phyloP scores from a whole-genome alignment of 2,797 vertebrate species.

The Hippocampus kuda region DNA sequence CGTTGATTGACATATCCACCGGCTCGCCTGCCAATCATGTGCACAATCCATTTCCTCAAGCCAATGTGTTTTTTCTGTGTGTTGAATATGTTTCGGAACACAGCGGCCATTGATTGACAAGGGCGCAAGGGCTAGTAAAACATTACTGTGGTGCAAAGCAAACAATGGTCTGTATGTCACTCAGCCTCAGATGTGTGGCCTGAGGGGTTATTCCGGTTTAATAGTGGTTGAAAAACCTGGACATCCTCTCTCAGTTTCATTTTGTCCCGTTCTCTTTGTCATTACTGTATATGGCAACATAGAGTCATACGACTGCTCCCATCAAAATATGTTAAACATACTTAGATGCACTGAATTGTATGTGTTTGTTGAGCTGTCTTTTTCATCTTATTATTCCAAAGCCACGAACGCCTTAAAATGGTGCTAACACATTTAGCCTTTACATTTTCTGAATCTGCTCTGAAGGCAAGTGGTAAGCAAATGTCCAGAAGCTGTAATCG shows the following conservation, averaged over 20 bases:
- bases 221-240: slow-evolving; percentile 31
- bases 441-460: not conserved
- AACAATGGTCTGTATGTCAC: slow-evolving; percentile 69
- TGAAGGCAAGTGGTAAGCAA: not conserved
- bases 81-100: slow-evolving; percentile 78
- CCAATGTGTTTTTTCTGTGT: slow-evolving; percentile 72
- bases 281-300: not conserved
- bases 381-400: not conserved
- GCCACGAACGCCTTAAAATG: not conserved
- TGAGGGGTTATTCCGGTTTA: slow-evolving; percentile 35
- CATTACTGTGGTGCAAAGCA: slow-evolving; percentile 65
- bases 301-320: not conserved
- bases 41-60: slow-evolving; percentile 67
- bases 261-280: slow-evolving; percentile 19
- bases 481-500: not conserved
- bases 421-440: not conserved
- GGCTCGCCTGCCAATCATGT: slow-evolving; percentile 55
- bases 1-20: slow-evolving; percentile 55
- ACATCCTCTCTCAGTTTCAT: slow-evolving; percentile 35
- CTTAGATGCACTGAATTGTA: not conserved
- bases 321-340: not conserved
- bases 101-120: slow-evolving; percentile 73
- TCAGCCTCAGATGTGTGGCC: slow-evolving; percentile 66
- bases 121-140: slow-evolving; percentile 71
- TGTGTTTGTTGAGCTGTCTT: not conserved